Conservation (phyloP, 1,140 invertebrate genomes). For the Aphelinus certus region DNA sequence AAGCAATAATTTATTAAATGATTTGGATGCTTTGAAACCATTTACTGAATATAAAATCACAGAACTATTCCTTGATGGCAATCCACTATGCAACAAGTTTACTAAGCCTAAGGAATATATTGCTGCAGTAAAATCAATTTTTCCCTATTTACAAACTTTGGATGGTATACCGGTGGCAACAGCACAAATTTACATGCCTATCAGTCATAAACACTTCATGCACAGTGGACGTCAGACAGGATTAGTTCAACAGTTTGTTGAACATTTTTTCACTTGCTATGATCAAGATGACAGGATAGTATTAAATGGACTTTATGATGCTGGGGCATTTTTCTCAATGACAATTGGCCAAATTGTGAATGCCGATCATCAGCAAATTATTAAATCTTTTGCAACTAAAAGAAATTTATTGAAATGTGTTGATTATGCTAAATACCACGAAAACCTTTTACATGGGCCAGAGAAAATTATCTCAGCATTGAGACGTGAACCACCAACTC, state of each 20-base stretch:
- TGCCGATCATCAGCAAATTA: conserved; percentile 54
- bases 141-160: conserved; percentile 57
- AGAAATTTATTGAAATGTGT: conserved; percentile 62
- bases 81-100: conserved; percentile 58
- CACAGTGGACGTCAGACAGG: conserved; percentile 47
- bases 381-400: conserved; percentile 54
- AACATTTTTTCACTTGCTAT: conserved; percentile 61
- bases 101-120: conserved; percentile 54
- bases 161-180: conserved; percentile 58
- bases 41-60: conserved; percentile 60
- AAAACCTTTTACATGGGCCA: conserved; percentile 57
- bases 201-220: conserved; percentile 51
- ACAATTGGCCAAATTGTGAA: conserved; percentile 55
- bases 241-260: conserved; percentile 61
- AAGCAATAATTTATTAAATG: conserved; percentile 54
- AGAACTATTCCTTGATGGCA: conserved; percentile 61
- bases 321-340: conserved; percentile 60
- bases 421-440: conserved; percentile 62
- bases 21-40: conserved; percentile 54
- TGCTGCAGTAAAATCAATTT: conserved; percentile 51
- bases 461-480: conserved; percentile 58
- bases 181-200: conserved; percentile 52
- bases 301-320: conserved; percentile 61
- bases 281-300: conserved; percentile 60
- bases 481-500: conserved; percentile 53